Evolutionary conservation across 2,797 vertebrate species (phyloP).

Genomic region (Iguana delicatissima): DNA sequence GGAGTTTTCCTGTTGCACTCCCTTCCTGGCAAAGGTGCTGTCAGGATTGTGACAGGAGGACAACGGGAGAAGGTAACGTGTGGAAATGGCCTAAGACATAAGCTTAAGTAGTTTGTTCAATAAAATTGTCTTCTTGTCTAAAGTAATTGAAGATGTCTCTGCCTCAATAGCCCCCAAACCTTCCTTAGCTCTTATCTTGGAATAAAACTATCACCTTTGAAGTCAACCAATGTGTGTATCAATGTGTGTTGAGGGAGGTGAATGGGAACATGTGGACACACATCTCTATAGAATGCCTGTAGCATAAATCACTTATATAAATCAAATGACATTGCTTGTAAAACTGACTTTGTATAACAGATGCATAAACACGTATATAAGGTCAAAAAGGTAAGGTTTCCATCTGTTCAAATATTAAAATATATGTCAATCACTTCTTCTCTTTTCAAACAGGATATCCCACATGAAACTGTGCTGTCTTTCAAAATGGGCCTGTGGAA

Average conservation of each 20-base stretch:
- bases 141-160: background rate
- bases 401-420: background rate
- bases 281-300: background rate
- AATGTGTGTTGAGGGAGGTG: background rate
- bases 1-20: no score
- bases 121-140: no score
- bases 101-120: background rate
- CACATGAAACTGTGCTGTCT: background rate
- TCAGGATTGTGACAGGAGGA: no score
- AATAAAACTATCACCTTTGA: background rate
- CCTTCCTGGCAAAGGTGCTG: no score
- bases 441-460: background rate
- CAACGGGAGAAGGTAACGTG: no score
- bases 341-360: background rate
- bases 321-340: no score
- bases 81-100: background rate
- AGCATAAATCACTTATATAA: background rate
- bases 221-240: background rate
- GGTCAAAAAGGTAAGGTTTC: background rate
- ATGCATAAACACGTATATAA: background rate
- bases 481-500: background rate
- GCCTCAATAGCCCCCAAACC: background rate
- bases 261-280: background rate
- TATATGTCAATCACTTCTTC: background rate
- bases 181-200: background rate